These are phyloP conservation scores for Macaria liturata DNA, from an alignment of 2,888 invertebrate genomes.

Conservation along the genomic window DNA sequence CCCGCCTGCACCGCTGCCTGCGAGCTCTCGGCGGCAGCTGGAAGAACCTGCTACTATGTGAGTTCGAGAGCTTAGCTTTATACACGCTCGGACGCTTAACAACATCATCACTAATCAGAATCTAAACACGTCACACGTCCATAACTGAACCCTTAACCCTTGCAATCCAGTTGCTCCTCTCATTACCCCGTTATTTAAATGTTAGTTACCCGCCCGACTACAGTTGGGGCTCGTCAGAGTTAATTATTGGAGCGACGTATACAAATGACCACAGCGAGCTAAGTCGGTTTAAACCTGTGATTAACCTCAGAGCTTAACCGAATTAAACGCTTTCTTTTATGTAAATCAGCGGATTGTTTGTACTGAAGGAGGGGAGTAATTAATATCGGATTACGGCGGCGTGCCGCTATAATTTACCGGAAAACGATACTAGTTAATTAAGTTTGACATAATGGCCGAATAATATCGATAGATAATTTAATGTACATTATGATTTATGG, in stretches of 20 bases:
- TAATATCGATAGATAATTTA: constrained; percentile 49
- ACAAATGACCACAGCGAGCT: constrained; percentile 72
- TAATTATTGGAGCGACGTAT: constrained; percentile 74
- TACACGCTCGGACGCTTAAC: constrained; percentile 37
- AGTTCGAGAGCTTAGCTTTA: constrained; percentile 74
- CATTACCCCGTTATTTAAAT: constrained; percentile 69
- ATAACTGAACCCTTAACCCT: constrained; percentile 52
- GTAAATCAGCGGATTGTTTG: constrained; percentile 73
- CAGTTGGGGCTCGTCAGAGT: constrained; percentile 57
- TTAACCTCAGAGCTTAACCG: constrained; percentile 70
- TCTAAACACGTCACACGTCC: constrained; percentile 37
- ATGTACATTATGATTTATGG: constrained; percentile 49
- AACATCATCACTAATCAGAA: constrained; percentile 32
- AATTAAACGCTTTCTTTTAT: constrained; percentile 78
- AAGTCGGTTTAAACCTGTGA: constrained; percentile 66
- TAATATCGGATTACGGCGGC: constrained; percentile 51
- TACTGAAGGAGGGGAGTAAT: constrained; percentile 46
- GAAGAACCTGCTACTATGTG: constrained; percentile 91
- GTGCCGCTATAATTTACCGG: constrained; percentile 47
- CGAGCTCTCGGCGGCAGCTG: constrained; percentile 90
- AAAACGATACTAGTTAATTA: constrained; percentile 51
- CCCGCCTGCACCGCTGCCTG: constrained; percentile 87
- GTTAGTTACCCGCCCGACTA: constrained; percentile 63
- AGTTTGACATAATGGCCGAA: constrained; percentile 51
- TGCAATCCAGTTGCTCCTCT: constrained; percentile 54